These are phyloP conservation scores for Melanotaenia duboulayi DNA, from an alignment of 2,113 vertebrate species.

Conservation along the genomic window DNA sequence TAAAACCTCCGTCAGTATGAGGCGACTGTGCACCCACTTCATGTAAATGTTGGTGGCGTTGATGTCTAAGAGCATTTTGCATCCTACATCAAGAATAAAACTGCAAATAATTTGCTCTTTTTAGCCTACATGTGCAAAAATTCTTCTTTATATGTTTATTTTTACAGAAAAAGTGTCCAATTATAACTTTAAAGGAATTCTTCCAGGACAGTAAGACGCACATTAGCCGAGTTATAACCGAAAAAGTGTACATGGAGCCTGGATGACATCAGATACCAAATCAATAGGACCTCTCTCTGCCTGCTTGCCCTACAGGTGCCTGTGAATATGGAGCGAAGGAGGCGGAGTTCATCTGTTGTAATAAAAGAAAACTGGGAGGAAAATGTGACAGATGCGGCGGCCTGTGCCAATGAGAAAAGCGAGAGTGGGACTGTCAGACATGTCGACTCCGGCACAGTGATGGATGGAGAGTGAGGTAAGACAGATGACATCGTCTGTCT, in stretches of 20 bases:
- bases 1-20: too few relatives aligned
- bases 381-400: slow-evolving; percentile 73
- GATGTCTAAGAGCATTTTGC: too few relatives aligned
- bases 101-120: too few relatives aligned
- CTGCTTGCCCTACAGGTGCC: slow-evolving; percentile 74
- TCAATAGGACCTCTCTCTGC: slow-evolving; percentile 61
- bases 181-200: too few relatives aligned
- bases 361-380: slow-evolving; percentile 69
- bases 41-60: too few relatives aligned
- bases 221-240: slow-evolving; percentile 4
- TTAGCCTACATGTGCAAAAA: too few relatives aligned
- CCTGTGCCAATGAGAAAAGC: slow-evolving; percentile 75
- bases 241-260: slow-evolving; percentile 59
- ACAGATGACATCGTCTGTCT: slow-evolving; percentile 83
- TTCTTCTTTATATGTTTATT: too few relatives aligned
- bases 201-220: neutral
- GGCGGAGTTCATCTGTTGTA: slow-evolving; percentile 51
- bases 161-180: too few relatives aligned
- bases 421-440: slow-evolving; percentile 84
- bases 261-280: slow-evolving; percentile 74
- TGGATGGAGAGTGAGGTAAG: slow-evolving; percentile 85
- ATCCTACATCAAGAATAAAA: too few relatives aligned
- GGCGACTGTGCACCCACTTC: too few relatives aligned
- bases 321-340: slow-evolving; percentile 23
- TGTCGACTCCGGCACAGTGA: slow-evolving; percentile 82